Evolutionary conservation across 2,113 vertebrate species (phyloP).

Genomic region (Eurystomus gularis): DNA sequence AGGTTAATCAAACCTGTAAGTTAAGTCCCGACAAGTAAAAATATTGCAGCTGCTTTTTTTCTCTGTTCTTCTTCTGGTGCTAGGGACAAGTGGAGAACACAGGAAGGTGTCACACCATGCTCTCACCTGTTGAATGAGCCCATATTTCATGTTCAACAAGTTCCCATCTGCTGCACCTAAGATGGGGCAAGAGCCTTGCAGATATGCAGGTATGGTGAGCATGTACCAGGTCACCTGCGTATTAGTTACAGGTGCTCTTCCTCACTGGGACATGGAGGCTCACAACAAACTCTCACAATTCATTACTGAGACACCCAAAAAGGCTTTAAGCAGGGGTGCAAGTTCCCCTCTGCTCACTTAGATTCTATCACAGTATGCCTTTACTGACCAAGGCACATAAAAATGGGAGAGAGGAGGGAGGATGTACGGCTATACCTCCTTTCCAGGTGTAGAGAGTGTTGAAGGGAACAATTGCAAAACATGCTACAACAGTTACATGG

Average conservation of each 20-base stretch:
- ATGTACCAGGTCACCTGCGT: background rate
- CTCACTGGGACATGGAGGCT: rapidly evolving
- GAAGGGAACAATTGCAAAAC: background rate
- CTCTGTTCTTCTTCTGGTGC: background rate
- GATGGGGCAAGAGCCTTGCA: background rate
- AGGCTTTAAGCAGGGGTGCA: background rate
- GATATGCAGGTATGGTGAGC: background rate
- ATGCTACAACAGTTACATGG: background rate
- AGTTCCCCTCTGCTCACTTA: background rate
- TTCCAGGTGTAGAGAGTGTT: background rate
- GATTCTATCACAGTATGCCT: background rate
- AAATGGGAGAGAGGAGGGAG: background rate
- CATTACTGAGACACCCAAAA: background rate
- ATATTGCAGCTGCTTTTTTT: background rate
- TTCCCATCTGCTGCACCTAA: background rate
- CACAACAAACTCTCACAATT: background rate
- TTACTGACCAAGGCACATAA: background rate
- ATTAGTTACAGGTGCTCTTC: background rate
- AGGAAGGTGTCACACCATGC: background rate
- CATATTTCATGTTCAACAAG: too few species aligned
- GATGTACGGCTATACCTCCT: background rate
- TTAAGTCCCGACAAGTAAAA: background rate
- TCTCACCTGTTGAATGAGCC: background rate
- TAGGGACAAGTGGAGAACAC: background rate
- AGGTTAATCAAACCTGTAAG: background rate